Percentiles rank a stretch among this genome's conserved stretches.
phyloP scores from a whole-genome alignment of 2,113 vertebrate genomes.

The Otis tarda region DNA sequence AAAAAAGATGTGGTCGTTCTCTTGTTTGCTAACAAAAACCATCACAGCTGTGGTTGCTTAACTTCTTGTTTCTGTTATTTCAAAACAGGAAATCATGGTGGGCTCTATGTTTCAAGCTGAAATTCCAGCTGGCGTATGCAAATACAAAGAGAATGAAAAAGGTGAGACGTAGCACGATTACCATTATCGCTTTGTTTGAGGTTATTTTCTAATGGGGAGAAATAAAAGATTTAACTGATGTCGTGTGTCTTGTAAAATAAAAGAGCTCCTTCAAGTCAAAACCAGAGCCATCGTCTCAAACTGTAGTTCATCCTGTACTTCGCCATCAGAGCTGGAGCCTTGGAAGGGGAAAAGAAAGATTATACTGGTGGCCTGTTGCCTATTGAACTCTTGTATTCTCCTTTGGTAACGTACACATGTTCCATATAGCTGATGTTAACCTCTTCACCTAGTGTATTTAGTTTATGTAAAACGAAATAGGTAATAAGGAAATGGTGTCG shows the following conservation, averaged over 20 bases:
- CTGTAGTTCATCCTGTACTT: neutral
- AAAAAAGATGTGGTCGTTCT: neutral
- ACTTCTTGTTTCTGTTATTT: neutral
- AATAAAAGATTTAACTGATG: neutral
- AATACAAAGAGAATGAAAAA: conserved; percentile 95
- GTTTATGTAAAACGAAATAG: neutral
- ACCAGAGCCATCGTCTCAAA: neutral
- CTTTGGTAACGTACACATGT: neutral
- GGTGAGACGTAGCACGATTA: conserved; percentile 71
- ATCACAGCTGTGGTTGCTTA: neutral
- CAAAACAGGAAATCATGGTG: conserved; percentile 95
- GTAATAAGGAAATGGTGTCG: neutral
- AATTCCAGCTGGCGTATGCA: conserved; percentile 89
- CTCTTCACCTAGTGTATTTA: neutral
- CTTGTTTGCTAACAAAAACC: neutral
- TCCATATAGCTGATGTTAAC: neutral
- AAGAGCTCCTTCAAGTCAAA: neutral
- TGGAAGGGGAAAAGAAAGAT: neutral
- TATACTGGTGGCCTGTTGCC: neutral
- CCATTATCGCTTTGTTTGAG: neutral
- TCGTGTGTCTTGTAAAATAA: neutral
- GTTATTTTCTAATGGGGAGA: neutral
- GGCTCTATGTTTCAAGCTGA: conserved; percentile 99
- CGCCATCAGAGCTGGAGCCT: neutral
- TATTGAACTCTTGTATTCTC: neutral